A percentile compares a stretch with the other conserved stretches of the same genome.
Conservation (phyloP, 2,797 vertebrate species). For the Hippocampus kuda region DNA sequence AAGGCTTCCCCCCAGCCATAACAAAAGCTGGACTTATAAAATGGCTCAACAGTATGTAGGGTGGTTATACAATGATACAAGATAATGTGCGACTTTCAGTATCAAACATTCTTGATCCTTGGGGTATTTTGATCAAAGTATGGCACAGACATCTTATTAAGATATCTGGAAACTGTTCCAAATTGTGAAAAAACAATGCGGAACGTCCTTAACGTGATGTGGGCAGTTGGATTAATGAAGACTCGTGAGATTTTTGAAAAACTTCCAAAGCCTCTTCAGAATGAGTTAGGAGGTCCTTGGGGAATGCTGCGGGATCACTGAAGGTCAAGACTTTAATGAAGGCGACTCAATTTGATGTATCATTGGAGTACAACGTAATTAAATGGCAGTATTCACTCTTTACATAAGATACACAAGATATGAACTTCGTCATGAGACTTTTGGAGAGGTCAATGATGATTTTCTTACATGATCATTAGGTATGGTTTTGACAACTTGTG, state of each 20-base stretch:
- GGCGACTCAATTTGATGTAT: not conserved
- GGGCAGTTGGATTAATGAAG: not conserved
- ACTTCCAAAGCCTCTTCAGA: not conserved
- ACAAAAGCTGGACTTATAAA: too few species aligned
- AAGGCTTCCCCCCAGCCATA: too few species aligned
- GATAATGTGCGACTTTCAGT: too few species aligned
- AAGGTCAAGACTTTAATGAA: not conserved
- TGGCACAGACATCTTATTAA: too few species aligned
- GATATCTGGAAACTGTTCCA: too few species aligned
- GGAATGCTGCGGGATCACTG: not conserved
- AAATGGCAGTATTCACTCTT: not conserved
- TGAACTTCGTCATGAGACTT: not conserved
- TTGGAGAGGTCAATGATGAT: not conserved
- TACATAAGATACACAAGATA: not conserved
- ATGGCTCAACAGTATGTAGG: too few species aligned
- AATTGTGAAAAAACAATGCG: not conserved
- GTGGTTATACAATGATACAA: too few species aligned
- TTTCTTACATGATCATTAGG: not conserved
- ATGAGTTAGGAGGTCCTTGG: not conserved
- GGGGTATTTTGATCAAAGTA: too few species aligned
- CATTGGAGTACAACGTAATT: not conserved
- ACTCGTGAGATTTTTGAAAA: not conserved
- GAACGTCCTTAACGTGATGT: not conserved
- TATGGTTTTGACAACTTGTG: constrained; percentile 22
- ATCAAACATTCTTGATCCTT: too few species aligned